Percentiles rank a stretch among this genome's conserved stretches.
Conservation (phyloP, 2,797 vertebrate genomes). For the Tolypeutes matacus region DNA sequence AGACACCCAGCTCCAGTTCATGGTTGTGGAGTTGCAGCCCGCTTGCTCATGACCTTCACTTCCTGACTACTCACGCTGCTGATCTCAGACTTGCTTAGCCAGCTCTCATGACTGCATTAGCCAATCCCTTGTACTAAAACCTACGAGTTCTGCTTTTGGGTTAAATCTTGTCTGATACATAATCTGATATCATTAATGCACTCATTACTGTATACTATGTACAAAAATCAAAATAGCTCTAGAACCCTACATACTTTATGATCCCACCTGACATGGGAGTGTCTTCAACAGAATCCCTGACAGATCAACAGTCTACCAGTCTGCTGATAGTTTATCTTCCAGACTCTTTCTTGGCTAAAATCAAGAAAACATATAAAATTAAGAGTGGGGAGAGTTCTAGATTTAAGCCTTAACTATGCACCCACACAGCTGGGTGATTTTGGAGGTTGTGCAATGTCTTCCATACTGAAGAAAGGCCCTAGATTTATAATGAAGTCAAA, state of each 20-base stretch:
- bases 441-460: background rate
- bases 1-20: background rate
- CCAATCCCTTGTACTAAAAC: background rate
- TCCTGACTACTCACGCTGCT: background rate
- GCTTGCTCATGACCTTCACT: background rate
- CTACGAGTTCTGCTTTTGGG: background rate
- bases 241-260: background rate
- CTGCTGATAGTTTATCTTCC: background rate
- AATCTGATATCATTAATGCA: background rate
- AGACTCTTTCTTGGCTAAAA: background rate
- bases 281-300: background rate
- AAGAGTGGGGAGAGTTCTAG: background rate
- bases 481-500: background rate
- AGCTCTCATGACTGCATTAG: background rate
- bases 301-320: background rate
- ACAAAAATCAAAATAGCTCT: background rate
- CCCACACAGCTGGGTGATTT: background rate
- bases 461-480: background rate
- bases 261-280: background rate
- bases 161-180: background rate
- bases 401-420: background rate
- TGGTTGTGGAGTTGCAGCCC: background rate
- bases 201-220: background rate
- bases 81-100: background rate
- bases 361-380: background rate